Evolutionary conservation across 2,888 invertebrate genomes (phyloP), one percentile per base, ranked within the genome.

Genomic region (Macroteleia sp.): DNA sequence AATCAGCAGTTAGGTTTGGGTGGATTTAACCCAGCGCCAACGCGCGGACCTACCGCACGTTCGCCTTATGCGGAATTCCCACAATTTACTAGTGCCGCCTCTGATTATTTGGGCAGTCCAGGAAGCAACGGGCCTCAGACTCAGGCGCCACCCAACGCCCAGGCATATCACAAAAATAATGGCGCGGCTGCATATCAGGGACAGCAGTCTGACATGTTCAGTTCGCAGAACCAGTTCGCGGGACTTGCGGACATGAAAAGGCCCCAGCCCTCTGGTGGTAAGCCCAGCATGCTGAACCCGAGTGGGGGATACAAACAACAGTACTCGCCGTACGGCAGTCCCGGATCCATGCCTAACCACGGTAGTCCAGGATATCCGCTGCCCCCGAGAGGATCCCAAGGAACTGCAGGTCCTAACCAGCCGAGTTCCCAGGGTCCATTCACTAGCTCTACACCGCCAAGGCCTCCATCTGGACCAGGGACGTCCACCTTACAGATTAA

Each of bases 401-500:
- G 83, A 89, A 93, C 83, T 3, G 32, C 59, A 30, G 89, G 88
- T 34, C 92, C 92, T 22, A 88, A 86, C 67, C 90, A 87, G 75
- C 82, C 90, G 88, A 86, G 92, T 69, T 86, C 86, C 85, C 91
- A 89, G 82, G 91, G 85, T 87, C 92, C 86, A 89, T 93, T 86
- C 92, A 93, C 86, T 69, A 91, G 85, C 75, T 91, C 88, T 76
- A 92, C 93, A 8, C 93, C 93, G 1, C 92, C 92, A 1, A 89
- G 93, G 81, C 93, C 93, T 12, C 92, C 93, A 0, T 92, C 93
- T 0, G 93, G 93, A 48, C 92, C 93, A 1, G 90, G 91, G n/a
- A 92, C 93, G 8, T 92, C 94, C 28, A 94, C 94, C 34, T 92
- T 97, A 81, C 97, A 97, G 91, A 96, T 97, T 93, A 96, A 96